Evolutionary conservation across 2,888 invertebrate species (phyloP).

Genomic region (Labia minor): DNA sequence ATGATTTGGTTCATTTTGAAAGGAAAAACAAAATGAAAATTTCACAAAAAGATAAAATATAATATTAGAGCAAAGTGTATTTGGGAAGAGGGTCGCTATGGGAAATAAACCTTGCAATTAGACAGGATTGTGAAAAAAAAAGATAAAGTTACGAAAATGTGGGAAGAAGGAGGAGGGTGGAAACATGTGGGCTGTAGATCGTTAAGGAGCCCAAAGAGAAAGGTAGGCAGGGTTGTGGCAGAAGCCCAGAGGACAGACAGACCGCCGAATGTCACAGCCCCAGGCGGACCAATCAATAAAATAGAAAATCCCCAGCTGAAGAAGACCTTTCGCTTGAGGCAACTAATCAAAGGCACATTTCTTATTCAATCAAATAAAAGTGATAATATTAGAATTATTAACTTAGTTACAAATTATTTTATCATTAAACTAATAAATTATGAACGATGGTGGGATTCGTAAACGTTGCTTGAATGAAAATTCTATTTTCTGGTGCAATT

Average conservation of each 20-base stretch:
- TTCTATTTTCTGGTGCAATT: no score
- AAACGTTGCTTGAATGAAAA: no score
- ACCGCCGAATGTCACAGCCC: neutral
- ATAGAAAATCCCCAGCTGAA: constrained; percentile 1
- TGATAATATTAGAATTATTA: neutral
- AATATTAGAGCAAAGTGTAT: neutral
- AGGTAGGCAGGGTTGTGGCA: neutral
- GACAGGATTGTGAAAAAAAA: neutral
- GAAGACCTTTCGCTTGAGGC: neutral
- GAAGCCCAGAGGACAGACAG: constrained; percentile 8
- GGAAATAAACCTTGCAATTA: constrained; percentile 1
- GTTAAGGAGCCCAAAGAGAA: neutral
- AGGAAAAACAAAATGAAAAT: neutral
- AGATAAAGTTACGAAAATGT: no score
- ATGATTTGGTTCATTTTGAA: no score
- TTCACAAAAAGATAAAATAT: neutral
- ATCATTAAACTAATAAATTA: no score
- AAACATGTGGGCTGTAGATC: neutral
- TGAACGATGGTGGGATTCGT: no score
- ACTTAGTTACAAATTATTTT: no score
- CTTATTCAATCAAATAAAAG: neutral
- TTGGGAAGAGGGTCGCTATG: neutral
- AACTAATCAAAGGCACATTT: neutral
- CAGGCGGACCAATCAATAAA: constrained; percentile 5
- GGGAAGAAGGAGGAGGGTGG: neutral